These are phyloP conservation scores for Noctilio leporinus DNA, from an alignment of 2,113 vertebrate species.

Conservation along the genomic window DNA sequence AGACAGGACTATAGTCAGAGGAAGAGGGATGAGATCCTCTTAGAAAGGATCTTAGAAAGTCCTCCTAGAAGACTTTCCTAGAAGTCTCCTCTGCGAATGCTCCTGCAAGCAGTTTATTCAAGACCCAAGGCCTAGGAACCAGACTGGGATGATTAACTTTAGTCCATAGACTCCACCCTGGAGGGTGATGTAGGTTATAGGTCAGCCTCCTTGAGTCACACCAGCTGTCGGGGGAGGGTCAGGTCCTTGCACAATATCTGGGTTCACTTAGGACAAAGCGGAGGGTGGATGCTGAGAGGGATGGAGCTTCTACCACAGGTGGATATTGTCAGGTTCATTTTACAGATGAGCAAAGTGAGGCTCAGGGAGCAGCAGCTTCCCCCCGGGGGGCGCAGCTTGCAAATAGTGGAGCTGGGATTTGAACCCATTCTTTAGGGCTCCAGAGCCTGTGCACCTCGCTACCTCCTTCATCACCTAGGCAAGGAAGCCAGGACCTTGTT, in stretches of 20 bases:
- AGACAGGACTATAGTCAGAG: not conserved
- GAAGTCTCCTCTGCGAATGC: not conserved
- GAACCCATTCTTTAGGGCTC: not conserved
- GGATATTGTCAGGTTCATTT: not conserved
- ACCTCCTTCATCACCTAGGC: not conserved
- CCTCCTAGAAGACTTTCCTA: no score
- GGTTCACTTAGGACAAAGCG: not conserved
- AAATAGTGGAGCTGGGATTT: not conserved
- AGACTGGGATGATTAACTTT: not conserved
- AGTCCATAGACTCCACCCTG: not conserved
- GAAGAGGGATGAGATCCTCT: not conserved
- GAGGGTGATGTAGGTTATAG: not conserved
- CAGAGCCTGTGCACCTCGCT: not conserved
- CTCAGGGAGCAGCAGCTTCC: not conserved
- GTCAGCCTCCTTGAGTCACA: not conserved
- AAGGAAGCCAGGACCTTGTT: not conserved
- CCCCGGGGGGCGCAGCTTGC: not conserved
- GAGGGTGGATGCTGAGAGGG: not conserved
- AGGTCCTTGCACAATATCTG: not conserved
- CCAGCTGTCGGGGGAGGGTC: no score
- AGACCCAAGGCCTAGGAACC: not conserved
- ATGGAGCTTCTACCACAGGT: not conserved
- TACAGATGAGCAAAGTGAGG: not conserved
- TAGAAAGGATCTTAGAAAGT: no score
- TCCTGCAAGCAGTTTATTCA: not conserved